Base-by-base conservation (phyloP, 2,888 invertebrate species). In the Leptinotarsa peninsularis region DNA sequence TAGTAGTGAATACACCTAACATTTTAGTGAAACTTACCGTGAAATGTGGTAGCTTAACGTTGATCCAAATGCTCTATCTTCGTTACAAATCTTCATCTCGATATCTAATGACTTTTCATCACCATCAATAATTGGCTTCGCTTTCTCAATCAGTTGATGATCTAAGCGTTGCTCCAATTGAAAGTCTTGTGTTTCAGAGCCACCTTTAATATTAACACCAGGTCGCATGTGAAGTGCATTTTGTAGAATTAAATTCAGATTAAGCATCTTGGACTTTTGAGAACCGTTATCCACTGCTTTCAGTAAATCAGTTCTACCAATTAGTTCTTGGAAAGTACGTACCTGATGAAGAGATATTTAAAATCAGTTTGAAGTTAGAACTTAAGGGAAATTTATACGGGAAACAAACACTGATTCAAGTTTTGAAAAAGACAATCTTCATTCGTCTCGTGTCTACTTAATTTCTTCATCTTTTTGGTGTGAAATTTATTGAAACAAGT, bases 11-110 rank as follows among this genome's bases (percentile, higher is more conserved):
- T 43, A 33, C 15, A 63, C n/a, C 27, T n/a, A 43, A 43, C 43
- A 43, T 0, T 43, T 58, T 23, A 23, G 18, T 49, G 49, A 21
- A 21, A 89, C 92, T 91, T 89, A 96, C 96, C 93, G 93, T n/a
- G 98, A 97, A 85, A 98, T 96, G 83, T 96, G 93, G 88, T 98
- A 98, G 82, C 97, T 97, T 49, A 99, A 91, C 0, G 99, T 98
- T 1, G 97, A 94, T 0, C 94, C 96, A 89, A 98, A 99, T 0
- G 98, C 95, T 71, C 99, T 91, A 85, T 96, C 96, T 87, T 96
- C 96, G 86, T 99, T 99, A 75, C 93, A 93, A 82, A 99, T 98
- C 72, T 90, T 90, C 92, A 96, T 93, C 68, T 92, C 90, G 75
- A 98, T 91, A 74, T 93, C 91, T 0, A 95, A 91, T 71, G 91